Evolutionary conservation across 2,797 vertebrate genomes (phyloP), one percentile per base, ranked within the genome.

Genomic region (Rhyacichthys aspro): DNA sequence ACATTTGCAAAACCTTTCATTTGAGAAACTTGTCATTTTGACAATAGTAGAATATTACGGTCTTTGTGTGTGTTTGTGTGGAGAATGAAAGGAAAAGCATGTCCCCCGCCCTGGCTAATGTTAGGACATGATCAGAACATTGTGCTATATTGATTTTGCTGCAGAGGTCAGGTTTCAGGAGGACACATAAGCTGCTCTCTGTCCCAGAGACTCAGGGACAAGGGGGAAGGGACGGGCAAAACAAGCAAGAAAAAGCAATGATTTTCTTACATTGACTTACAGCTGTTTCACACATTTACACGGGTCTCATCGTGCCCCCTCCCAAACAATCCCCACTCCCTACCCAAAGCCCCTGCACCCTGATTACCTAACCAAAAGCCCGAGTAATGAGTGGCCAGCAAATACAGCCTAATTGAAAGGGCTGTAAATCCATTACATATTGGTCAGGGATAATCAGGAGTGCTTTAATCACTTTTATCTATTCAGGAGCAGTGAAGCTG

Each of bases 391-490:
- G 95, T 95, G 94, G 93, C 95, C 94, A 93, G 95, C 95, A 98
- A 96, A 98, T 95, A 95, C 91, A 90, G 93, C 83, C 95, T 98
- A 97, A 97, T 98, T 98, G 95, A 98, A 98, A 98, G 95, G 95
- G 95, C 96, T 97, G 95, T 96, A 97, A 97, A 98, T 96, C 95
- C 96, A 98, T 98, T 96, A 96, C 95, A 96, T 96, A 96, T 97
- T 96, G 95, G 95, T 96, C 94, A 95, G 94, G 96, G 95, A 97
- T 97, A 97, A 98, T 97, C 95, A 95, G 94, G 95, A 95, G 94
- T 95, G 94, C 87, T 97, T 98, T 97, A 97, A 98, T 97, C 95
- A 97, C 95, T 96, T 97, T 95, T 97, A 96, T 97, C 96, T 96
- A 96, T 98, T 98, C 95, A 96, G 93, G 91, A 94, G 95, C 95